Conservation (phyloP, 1,140 invertebrate species). For the Prorops nasuta region DNA sequence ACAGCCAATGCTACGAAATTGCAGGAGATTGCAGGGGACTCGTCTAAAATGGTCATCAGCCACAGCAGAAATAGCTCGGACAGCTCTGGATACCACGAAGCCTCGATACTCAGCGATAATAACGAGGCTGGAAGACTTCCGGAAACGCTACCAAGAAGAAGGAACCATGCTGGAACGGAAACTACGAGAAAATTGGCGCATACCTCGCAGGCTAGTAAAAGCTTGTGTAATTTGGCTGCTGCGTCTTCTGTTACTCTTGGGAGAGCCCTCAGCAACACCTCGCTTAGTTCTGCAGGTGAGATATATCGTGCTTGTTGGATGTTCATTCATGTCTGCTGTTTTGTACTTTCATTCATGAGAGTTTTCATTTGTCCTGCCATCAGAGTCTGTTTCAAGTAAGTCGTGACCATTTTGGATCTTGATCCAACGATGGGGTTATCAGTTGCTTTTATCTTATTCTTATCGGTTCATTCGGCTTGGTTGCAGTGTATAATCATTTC, state of each 20-base stretch:
- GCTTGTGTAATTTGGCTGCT: conserved; percentile 43
- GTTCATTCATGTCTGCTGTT: too few species aligned
- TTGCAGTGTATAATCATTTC: too few species aligned
- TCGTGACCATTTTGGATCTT: too few species aligned
- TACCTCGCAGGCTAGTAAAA: conserved; percentile 50
- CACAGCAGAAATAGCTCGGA: conserved; percentile 76
- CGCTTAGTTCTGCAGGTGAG: conserved; percentile 47
- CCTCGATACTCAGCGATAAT: conserved; percentile 68
- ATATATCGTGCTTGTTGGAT: too few species aligned
- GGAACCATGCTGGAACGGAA: conserved; percentile 33
- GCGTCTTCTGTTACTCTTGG: conserved; percentile 31
- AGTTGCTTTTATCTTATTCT: too few species aligned
- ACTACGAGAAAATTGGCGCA: conserved; percentile 42
- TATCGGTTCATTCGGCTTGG: too few species aligned
- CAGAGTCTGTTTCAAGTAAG: conserved; percentile 28
- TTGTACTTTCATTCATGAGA: conserved; percentile 3
- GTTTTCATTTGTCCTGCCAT: conserved; percentile 4
- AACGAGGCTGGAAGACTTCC: conserved; percentile 49
- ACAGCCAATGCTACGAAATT: conserved; percentile 14
- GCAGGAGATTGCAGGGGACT: too few species aligned
- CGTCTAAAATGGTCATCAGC: conserved; percentile 57
- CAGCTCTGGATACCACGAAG: conserved; percentile 75
- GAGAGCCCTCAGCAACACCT: conserved; percentile 48
- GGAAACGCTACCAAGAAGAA: conserved; percentile 47
- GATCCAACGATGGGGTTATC: too few species aligned